Evolutionary conservation across 1,140 invertebrate genomes (phyloP).

Genomic region (Hetaerina americana): DNA sequence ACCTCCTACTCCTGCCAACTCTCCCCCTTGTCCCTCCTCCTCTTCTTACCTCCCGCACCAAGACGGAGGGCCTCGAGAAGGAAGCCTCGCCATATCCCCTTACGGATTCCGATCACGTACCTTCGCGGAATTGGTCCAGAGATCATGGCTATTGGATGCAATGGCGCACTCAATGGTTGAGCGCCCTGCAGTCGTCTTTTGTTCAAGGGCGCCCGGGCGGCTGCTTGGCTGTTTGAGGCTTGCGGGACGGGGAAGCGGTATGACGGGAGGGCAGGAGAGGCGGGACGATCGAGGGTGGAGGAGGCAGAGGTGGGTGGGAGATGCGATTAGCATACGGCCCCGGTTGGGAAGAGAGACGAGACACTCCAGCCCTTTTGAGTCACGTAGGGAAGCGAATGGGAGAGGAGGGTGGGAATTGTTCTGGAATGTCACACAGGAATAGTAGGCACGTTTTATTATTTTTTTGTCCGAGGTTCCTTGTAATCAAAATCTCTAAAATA

Average conservation of each 20-base stretch:
- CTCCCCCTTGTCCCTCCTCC: background rate
- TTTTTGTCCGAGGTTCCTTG: too few relatives aligned
- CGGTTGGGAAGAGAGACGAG: background rate
- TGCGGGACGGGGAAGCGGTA: background rate
- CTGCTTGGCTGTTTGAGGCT: background rate
- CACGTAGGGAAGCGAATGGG: background rate
- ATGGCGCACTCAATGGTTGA: background rate
- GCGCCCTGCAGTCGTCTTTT: background rate
- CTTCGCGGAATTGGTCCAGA: background rate
- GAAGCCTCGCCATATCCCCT: background rate
- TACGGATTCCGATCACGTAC: background rate
- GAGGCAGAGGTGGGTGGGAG: too few relatives aligned
- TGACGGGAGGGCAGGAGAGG: background rate
- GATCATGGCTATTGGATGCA: background rate
- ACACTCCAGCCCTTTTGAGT: background rate
- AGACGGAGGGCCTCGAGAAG: too few relatives aligned
- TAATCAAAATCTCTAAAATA: too few relatives aligned
- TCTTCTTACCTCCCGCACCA: too few relatives aligned
- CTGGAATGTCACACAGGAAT: too few relatives aligned
- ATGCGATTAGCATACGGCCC: background rate
- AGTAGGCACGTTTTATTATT: too few relatives aligned
- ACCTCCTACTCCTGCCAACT: background rate
- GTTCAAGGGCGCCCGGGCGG: background rate
- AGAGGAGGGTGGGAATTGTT: background rate
- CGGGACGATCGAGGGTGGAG: too few relatives aligned